Conservation (phyloP, 1,140 invertebrate species). For the Cotesia vestalis region DNA sequence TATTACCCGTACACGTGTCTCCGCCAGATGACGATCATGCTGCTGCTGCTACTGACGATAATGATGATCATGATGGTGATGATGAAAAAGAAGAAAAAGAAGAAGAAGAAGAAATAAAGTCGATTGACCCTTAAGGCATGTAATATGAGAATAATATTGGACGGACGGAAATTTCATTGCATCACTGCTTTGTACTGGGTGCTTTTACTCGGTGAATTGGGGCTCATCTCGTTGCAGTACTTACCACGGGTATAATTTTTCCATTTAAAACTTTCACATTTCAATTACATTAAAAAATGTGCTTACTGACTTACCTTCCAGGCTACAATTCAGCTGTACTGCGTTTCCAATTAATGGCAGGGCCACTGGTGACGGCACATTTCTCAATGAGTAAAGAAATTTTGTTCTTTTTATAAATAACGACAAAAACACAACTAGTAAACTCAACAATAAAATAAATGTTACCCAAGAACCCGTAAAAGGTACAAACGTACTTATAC, state of each 20-base stretch:
- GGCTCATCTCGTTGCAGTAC: no score
- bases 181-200: neutral
- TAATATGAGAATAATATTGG: neutral
- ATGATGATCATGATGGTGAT: no score
- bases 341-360: slow-evolving; percentile 58
- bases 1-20: neutral
- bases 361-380: slow-evolving; percentile 52
- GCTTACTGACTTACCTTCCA: slow-evolving; percentile 49
- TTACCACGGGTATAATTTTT: no score
- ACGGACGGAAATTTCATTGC: slow-evolving; percentile 15
- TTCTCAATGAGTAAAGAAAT: slow-evolving; percentile 50
- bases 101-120: neutral
- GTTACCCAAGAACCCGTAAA: slow-evolving; percentile 43
- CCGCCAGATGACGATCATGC: neutral
- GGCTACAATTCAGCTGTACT: slow-evolving; percentile 50
- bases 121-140: slow-evolving; percentile 26
- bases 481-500: slow-evolving; percentile 14
- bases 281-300: slow-evolving; percentile 11
- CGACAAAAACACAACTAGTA: neutral
- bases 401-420: slow-evolving; percentile 43
- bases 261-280: neutral
- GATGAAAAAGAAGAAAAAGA: no score
- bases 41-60: neutral
- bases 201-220: no score
- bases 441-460: slow-evolving; percentile 34